Evolutionary conservation across 2,113 vertebrate species (phyloP).

Genomic region (Megalops atlanticus): DNA sequence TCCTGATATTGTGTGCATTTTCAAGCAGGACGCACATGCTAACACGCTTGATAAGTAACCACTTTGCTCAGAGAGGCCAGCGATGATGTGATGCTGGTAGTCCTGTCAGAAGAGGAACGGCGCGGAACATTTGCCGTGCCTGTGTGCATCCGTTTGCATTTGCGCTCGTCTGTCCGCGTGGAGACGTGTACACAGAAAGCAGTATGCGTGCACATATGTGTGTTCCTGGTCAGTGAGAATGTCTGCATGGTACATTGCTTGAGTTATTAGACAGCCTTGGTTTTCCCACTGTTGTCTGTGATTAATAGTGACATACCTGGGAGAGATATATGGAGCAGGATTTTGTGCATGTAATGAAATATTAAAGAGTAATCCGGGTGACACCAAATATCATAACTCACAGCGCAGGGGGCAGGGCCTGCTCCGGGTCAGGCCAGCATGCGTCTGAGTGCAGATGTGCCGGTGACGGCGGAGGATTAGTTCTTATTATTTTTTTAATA

Average conservation of each 20-base stretch:
- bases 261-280: slow-evolving; percentile 55
- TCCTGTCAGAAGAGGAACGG: background rate
- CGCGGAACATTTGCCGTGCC: background rate
- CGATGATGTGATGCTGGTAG: background rate
- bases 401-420: slow-evolving; percentile 44
- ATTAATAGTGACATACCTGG: slow-evolving; percentile 69
- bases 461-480: slow-evolving; percentile 58
- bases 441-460: slow-evolving; percentile 43
- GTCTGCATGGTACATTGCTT: slow-evolving; percentile 42
- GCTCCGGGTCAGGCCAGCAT: slow-evolving; percentile 65
- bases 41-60: background rate
- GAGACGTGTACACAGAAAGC: background rate
- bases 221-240: slow-evolving; percentile 41
- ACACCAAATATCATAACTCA: slow-evolving; percentile 76
- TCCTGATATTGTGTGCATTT: slow-evolving; percentile 34
- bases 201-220: background rate
- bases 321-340: slow-evolving; percentile 60
- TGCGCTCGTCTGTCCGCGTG: background rate
- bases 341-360: slow-evolving; percentile 76
- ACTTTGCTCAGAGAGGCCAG: background rate
- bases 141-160: background rate
- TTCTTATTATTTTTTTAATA: slow-evolving; percentile 73
- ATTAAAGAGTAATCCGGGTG: slow-evolving; percentile 70
- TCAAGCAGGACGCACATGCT: background rate
- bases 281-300: slow-evolving; percentile 53